Evolutionary conservation across 2,888 invertebrate genomes (phyloP).

Genomic region (Rugalucina vietnamica): DNA sequence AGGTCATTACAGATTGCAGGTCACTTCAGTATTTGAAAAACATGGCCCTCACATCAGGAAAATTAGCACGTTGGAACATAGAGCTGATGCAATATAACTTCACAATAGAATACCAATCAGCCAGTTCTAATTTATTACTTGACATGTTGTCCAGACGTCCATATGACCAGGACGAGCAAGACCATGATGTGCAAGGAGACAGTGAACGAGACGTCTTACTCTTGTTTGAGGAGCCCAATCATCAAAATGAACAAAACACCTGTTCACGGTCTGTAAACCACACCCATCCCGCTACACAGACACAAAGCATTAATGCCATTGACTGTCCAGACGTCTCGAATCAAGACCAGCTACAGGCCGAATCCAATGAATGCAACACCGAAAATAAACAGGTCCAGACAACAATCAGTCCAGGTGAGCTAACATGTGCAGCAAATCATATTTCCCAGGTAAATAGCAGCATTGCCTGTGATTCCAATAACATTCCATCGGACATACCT

Average conservation of each 20-base stretch:
- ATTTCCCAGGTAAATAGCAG: background rate
- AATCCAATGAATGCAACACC: background rate
- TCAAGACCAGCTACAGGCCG: no score
- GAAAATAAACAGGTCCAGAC: background rate
- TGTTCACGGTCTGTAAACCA: background rate
- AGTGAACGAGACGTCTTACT: background rate
- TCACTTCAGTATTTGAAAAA: background rate
- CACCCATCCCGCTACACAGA: background rate
- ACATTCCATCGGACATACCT: background rate
- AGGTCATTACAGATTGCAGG: background rate
- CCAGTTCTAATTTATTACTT: background rate
- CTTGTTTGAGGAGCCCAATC: background rate
- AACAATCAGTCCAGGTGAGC: background rate
- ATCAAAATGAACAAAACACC: background rate
- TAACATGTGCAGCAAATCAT: background rate
- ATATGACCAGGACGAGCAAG: background rate
- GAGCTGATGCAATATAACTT: constrained; percentile 12
- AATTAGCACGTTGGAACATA: background rate
- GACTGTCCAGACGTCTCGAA: no score
- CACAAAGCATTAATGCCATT: no score
- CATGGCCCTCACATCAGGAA: background rate
- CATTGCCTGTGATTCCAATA: background rate
- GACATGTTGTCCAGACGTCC: background rate
- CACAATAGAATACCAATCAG: background rate
- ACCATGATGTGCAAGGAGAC: background rate